Evolutionary conservation across 2,888 invertebrate genomes (phyloP).

Genomic region (Leptogaster cylindrica): DNA sequence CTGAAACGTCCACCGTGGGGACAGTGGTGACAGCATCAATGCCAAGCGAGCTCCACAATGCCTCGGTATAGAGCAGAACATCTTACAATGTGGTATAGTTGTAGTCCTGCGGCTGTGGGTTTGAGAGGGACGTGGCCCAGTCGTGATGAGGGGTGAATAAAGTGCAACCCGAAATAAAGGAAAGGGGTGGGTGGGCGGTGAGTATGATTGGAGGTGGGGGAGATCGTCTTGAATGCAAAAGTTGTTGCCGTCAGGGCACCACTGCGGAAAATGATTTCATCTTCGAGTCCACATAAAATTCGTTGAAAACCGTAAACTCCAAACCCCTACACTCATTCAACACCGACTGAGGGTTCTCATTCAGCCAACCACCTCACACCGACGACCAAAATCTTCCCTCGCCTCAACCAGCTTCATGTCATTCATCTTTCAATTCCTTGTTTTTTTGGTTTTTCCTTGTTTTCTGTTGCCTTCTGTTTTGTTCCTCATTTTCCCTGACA

Average conservation of each 20-base stretch:
- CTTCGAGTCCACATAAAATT: conserved; percentile 33
- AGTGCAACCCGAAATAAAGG: conserved; percentile 11
- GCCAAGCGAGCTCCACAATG: conserved; percentile 1
- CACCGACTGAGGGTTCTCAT: too few relatives aligned
- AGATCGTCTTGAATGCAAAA: conserved; percentile 35
- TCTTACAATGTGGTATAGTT: neutral
- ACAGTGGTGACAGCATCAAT: conserved; percentile 50
- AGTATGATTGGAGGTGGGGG: neutral
- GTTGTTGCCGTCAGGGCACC: conserved; percentile 25
- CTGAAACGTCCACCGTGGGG: conserved; percentile 51
- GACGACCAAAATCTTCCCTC: neutral
- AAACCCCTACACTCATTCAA: too few relatives aligned
- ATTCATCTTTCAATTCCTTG: conserved; percentile 46
- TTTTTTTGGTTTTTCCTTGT: conserved; percentile 40
- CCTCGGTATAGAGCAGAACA: neutral
- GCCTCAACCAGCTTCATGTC: conserved; percentile 36
- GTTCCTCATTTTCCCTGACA: conserved; percentile 46
- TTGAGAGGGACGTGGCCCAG: neutral
- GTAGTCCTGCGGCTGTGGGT: neutral
- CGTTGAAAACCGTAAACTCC: too few relatives aligned
- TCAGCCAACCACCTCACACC: too few relatives aligned
- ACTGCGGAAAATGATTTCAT: conserved; percentile 34
- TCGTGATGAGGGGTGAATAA: neutral
- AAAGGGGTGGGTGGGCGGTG: too few relatives aligned
- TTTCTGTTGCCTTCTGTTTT: conserved; percentile 42